Base-by-base conservation (phyloP, 2,797 vertebrate genomes). In the Chaetophractus vellerosus region DNA sequence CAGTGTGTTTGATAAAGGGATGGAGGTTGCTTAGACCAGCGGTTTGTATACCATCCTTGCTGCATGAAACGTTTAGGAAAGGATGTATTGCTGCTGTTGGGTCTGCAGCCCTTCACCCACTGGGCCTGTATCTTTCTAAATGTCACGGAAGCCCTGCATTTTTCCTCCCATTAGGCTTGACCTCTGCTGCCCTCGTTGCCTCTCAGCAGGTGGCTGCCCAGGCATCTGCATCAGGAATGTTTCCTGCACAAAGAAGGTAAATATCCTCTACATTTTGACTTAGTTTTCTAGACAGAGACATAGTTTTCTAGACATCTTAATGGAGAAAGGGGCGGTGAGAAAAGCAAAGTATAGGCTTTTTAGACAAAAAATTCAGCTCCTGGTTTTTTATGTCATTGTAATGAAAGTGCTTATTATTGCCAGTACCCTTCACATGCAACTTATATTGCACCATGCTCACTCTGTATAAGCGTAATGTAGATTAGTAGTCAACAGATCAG, bases 201-300 rank as follows among this genome's bases (percentile, higher is more conserved):
- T 99, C 99, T 98, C 99, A 99, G 98, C 99, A 99, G 98, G 99
- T 99, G 97, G 98, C 99, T 97, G 99, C 99, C 79, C 99, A 99
- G 97, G 99, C 99, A 94, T 99, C 99, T 98, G 99, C 99, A 90
- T 98, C 99, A 96, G 99, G 99, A 99, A 98, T 98, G 98, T 99
- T 99, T 98, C 98, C 98, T 98, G 98, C 98, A 98, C 98, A 98
- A 98, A 98, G 98, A 98, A 98, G 98, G 98, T 99, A 98, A 99
- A 97, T 97, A 95, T 89, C 88, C 36, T 92, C 63, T 93, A 91
- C 93, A 84, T 92, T 94, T 88, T 87, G 21, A 95, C 81, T 96
- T 15, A 0, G 26, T 55, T 64, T 90, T 90, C 89, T 63, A 59
- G 24, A 63, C 24, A 55, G 55, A 31, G 81, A 92, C 45, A 9